A percentile compares a stretch with the other conserved stretches of the same genome.
Evolutionary conservation across 2,113 vertebrate genomes (phyloP).

Genomic region (Lathamus discolor): DNA sequence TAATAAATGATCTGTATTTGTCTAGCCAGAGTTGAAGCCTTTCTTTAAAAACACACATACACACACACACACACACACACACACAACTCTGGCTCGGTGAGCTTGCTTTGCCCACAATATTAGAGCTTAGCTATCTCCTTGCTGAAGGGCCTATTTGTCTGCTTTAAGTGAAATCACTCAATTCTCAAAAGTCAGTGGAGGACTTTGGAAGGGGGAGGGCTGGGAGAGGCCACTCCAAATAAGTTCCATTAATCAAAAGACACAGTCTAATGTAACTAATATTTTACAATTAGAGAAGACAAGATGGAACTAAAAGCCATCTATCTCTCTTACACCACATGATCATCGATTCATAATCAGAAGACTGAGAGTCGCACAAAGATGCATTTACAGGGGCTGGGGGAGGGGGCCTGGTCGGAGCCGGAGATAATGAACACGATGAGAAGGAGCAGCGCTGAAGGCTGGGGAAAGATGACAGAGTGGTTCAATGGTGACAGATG

Average conservation of each 20-base stretch:
- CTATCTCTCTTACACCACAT: constrained; percentile 99
- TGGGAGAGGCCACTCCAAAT: constrained; percentile 96
- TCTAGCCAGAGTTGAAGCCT: constrained; percentile 59
- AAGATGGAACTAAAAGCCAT: constrained; percentile 98
- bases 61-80: not conserved
- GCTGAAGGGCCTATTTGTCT: constrained; percentile 92
- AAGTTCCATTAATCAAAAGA: constrained; percentile 99
- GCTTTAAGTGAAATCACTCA: constrained; percentile 98
- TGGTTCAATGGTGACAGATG: constrained; percentile 93
- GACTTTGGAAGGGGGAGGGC: constrained; percentile 90
- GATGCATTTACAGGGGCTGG: constrained; percentile 81
- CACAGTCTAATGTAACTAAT: constrained; percentile 99
- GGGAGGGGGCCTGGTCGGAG: constrained; percentile 76
- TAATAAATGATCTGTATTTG: constrained; percentile 49
- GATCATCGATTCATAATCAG: constrained; percentile 99
- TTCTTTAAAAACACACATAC: constrained; percentile 22
- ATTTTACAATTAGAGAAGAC: constrained; percentile 99
- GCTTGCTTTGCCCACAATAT: constrained; percentile 70
- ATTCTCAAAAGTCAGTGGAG: constrained; percentile 95
- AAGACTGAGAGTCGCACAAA: constrained; percentile 86
- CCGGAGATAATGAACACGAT: constrained; percentile 93
- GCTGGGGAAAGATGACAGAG: constrained; percentile 87
- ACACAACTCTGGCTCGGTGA: constrained; percentile 18
- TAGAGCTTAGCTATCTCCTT: constrained; percentile 75
- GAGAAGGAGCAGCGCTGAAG: constrained; percentile 83